phyloP scores from a whole-genome alignment of 2,113 vertebrate genomes.

The Myotis brandtii region DNA sequence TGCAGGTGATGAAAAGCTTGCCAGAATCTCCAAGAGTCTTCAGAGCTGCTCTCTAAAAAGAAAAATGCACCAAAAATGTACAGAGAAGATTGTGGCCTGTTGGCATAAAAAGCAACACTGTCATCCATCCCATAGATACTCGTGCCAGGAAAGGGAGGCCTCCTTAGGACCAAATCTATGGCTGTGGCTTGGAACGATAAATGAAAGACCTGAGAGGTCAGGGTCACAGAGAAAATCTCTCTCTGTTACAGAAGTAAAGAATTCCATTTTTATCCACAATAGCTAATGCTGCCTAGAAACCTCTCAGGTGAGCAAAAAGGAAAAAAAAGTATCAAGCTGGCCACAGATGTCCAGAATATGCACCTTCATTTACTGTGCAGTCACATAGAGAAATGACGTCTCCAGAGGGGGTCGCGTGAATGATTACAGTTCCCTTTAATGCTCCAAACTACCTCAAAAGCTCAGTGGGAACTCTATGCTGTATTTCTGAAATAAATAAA shows the following conservation, averaged over 20 bases:
- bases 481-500: background rate
- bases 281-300: conserved; percentile 14
- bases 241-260: conserved; percentile 26
- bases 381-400: conserved; percentile 40
- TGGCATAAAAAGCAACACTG: conserved; percentile 48
- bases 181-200: conserved; percentile 45
- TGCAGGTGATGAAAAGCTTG: conserved; percentile 35
- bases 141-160: conserved; percentile 61
- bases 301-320: conserved; percentile 47
- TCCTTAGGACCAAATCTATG: conserved; percentile 54
- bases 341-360: conserved; percentile 57
- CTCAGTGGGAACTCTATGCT: background rate
- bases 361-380: conserved; percentile 52
- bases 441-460: conserved; percentile 53
- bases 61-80: conserved; percentile 68
- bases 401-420: background rate
- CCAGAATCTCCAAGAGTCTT: conserved; percentile 34
- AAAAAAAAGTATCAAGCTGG: background rate
- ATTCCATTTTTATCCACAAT: conserved; percentile 60
- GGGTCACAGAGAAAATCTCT: conserved; percentile 41
- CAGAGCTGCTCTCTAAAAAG: background rate
- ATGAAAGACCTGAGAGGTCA: conserved; percentile 39
- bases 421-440: background rate
- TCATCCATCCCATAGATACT: conserved; percentile 52
- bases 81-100: conserved; percentile 44